Percentiles rank a stretch among this genome's conserved stretches.
These are phyloP conservation scores for Papilio protenor DNA, from an alignment of 2,888 invertebrate genomes.

Conservation along the genomic window DNA sequence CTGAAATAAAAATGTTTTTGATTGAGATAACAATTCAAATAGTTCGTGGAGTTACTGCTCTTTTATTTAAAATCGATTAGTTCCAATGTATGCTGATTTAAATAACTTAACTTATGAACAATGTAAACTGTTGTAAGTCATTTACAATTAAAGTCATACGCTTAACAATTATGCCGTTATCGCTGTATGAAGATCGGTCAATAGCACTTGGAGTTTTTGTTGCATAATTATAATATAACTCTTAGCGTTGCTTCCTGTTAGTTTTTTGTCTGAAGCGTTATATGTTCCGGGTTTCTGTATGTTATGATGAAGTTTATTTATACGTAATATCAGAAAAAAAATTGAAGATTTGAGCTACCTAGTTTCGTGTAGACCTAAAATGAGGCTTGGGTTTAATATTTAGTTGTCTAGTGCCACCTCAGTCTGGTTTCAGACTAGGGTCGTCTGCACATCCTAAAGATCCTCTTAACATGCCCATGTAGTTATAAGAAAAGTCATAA, in stretches of 20 bases:
- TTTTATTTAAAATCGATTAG: neutral
- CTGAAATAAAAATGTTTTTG: conserved; percentile 59
- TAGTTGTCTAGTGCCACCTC: neutral
- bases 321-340: neutral
- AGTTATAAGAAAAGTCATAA: neutral
- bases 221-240: conserved; percentile 28
- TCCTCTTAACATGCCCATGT: too few relatives aligned
- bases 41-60: too few relatives aligned
- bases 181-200: conserved; percentile 33
- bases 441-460: too few relatives aligned
- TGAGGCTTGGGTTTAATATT: too few relatives aligned
- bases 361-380: neutral
- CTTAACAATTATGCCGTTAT: conserved; percentile 40
- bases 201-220: conserved; percentile 37
- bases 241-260: conserved; percentile 20
- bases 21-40: neutral
- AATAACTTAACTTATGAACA: neutral
- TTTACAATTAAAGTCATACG: conserved; percentile 27
- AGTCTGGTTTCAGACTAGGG: too few relatives aligned
- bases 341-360: too few relatives aligned
- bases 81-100: neutral
- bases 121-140: conserved; percentile 23
- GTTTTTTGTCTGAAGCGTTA: conserved; percentile 19
- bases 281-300: conserved; percentile 27
- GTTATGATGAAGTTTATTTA: neutral